Conservation (phyloP, 1,140 invertebrate species). For the Hypothenemus hampei region DNA sequence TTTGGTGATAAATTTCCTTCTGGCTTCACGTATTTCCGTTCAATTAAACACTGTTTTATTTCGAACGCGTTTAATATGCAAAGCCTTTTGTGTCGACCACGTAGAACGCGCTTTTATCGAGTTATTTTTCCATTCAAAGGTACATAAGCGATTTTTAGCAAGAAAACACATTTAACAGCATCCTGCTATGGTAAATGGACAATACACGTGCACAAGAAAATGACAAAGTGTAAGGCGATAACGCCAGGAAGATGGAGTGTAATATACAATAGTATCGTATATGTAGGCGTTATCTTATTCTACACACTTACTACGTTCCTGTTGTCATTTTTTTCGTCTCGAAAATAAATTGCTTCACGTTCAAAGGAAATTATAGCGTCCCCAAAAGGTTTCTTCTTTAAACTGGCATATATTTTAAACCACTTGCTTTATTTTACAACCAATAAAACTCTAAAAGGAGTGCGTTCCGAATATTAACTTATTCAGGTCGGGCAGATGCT, state of each 20-base stretch:
- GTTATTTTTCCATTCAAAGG: neutral
- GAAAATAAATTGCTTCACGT: conserved; percentile 14
- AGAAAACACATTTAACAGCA: conserved; percentile 13
- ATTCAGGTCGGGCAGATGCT: too few relatives aligned
- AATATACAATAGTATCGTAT: conserved; percentile 26
- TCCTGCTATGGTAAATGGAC: conserved; percentile 13
- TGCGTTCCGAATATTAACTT: too few relatives aligned
- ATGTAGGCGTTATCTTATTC: conserved; percentile 26
- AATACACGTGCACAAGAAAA: conserved; percentile 24
- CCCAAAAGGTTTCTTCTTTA: conserved; percentile 9
- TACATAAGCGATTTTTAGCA: conserved; percentile 6
- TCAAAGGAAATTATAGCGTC: conserved; percentile 12
- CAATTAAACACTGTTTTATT: too few relatives aligned
- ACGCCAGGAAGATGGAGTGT: conserved; percentile 24
- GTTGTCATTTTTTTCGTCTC: conserved; percentile 17
- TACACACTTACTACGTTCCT: conserved; percentile 24
- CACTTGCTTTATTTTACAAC: too few relatives aligned
- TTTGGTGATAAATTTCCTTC: conserved; percentile 13
- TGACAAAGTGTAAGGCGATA: conserved; percentile 28
- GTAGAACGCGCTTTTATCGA: neutral
- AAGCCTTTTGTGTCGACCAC: too few relatives aligned
- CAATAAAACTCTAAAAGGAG: too few relatives aligned
- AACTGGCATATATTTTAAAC: too few relatives aligned
- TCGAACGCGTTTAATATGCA: too few relatives aligned
- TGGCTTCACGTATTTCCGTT: too few relatives aligned